Base-by-base conservation (phyloP, 2,888 invertebrate species). In the Adela reaumurella region DNA sequence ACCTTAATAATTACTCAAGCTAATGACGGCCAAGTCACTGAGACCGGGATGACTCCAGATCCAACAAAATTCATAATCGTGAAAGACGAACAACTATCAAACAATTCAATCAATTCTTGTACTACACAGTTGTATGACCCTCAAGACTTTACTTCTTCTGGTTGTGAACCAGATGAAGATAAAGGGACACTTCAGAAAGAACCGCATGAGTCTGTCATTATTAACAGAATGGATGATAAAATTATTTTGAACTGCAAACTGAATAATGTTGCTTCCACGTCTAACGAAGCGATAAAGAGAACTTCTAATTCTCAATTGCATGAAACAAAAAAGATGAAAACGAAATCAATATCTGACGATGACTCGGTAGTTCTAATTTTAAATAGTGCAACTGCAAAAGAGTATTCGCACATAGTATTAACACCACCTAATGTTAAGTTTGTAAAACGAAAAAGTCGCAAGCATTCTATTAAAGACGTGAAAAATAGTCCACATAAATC, bases 381-480 rank as follows among this genome's bases (percentile, higher is more conserved):
- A 62, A 78, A 77, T 51, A 70, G 72, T 58, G 64, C 72, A 63
- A 71, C 70, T 64, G 67, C 70, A 62, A 68, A 70, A 58, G 72
- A 69, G 62, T 63, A 74, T 57, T 67, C 70, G 49, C 69, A 74
- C 66, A 72, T 74, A 67, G 74, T 70, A 63, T 65, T 74, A 56
- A 74, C 76, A 58, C 74, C 74, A 68, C 67, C 68, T 74, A 72
- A 74, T 73, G 76, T 69, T 63, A 77, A 68, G 70, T 65, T 70
- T 60, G 64, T 71, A 58, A 74, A 74, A 62, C 60, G 65, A 54
- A 65, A 68, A 63, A 62, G 62, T 14, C 35, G 14, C 35, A 35
- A 14, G 8, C n/a, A n/a, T 24, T 10, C 24, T 6, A 35, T 8
- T 14, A 35, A 35, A 14, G 35, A 11, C 8, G 6, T 35, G 35